phyloP scores from a whole-genome alignment of 37 sponge, comb jelly and placozoan genomes.

The Eunapius fragilis region DNA sequence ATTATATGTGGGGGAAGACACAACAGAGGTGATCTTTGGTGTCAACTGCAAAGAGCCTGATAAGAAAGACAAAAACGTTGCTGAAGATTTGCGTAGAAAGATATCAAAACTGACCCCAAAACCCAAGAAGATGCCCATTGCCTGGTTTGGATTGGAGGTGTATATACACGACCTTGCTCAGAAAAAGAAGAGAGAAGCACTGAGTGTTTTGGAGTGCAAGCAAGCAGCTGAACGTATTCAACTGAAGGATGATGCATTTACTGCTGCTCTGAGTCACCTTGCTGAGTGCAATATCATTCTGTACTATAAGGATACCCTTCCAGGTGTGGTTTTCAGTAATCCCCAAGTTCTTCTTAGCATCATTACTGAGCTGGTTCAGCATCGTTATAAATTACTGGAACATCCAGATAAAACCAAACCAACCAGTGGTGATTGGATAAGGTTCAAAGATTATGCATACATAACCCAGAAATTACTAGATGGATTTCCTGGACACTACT shows the following conservation, averaged over 20 bases:
- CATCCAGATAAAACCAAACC: not conserved
- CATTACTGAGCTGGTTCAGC: not conserved
- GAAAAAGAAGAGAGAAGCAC: too few species aligned
- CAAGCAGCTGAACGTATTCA: not conserved
- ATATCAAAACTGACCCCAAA: not conserved
- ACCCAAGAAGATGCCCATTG: not conserved
- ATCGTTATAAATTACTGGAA: not conserved
- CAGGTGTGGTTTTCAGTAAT: not conserved
- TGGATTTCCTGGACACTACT: too few species aligned
- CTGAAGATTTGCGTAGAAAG: not conserved
- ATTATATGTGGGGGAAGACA: not conserved
- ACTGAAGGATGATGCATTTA: not conserved
- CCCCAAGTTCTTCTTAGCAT: constrained; percentile 6
- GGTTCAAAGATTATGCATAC: too few species aligned
- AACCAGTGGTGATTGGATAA: not conserved
- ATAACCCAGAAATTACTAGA: too few species aligned
- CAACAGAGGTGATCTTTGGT: not conserved
- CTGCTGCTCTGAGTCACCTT: not conserved
- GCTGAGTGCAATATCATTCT: not conserved
- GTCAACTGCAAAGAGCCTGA: not conserved
- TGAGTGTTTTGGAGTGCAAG: too few species aligned
- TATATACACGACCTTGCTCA: not conserved
- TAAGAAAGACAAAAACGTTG: not conserved
- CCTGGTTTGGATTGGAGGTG: not conserved
- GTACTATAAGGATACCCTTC: not conserved